These are phyloP conservation scores for Drosophila rellima DNA, from an alignment of 2,888 invertebrate species.

Conservation along the genomic window DNA sequence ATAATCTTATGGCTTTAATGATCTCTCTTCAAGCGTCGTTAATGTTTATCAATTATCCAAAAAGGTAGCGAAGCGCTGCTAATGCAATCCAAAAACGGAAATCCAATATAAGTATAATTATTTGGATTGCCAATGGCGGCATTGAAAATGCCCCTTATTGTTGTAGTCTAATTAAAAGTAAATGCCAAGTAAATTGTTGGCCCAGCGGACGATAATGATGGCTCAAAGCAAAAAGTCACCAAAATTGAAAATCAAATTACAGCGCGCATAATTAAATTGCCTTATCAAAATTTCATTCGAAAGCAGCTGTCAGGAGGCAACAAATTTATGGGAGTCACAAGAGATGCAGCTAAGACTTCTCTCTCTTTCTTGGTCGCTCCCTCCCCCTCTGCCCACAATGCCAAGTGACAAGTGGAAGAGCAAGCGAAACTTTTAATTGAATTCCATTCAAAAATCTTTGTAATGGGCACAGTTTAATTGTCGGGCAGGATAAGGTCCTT, in stretches of 20 bases:
- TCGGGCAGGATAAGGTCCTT: conserved; percentile 43
- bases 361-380: neutral
- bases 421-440: conserved; percentile 73
- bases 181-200: conserved; percentile 62
- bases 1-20: conserved; percentile 6
- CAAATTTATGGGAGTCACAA: conserved; percentile 38
- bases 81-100: conserved; percentile 53
- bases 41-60: conserved; percentile 5
- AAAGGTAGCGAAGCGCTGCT: conserved; percentile 32
- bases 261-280: conserved; percentile 74
- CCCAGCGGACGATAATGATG: conserved; percentile 1
- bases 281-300: conserved; percentile 73
- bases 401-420: conserved; percentile 19
- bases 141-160: conserved; percentile 61
- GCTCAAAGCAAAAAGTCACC: conserved; percentile 31
- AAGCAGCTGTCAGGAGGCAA: conserved; percentile 57
- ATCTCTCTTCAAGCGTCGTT: neutral
- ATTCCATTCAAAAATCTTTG: conserved; percentile 69
- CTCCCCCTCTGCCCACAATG: neutral
- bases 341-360: conserved; percentile 30
- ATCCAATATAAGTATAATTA: conserved; percentile 52
- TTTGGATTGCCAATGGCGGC: conserved; percentile 38
- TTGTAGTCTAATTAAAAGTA: conserved; percentile 71
- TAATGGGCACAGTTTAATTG: conserved; percentile 72
- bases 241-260: conserved; percentile 71